phyloP scores from a whole-genome alignment of 2,888 invertebrate species.

The Nebria salina region DNA sequence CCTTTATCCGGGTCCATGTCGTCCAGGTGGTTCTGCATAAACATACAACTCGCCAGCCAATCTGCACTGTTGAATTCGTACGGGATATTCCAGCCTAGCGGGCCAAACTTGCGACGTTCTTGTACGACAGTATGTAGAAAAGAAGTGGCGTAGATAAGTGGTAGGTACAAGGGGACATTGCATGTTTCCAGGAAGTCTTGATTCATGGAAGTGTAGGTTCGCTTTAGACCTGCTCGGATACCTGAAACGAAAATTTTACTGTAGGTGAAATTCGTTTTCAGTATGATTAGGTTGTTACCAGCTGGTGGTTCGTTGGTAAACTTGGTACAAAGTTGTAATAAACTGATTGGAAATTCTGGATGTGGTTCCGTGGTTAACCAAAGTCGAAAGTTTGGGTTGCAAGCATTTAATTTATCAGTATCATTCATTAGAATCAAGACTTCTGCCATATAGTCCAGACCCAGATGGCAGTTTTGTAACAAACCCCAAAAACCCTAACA shows the following conservation, averaged over 20 bases:
- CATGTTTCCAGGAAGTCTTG: conserved; percentile 88
- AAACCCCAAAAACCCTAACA: conserved; percentile 82
- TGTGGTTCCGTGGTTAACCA: conserved; percentile 92
- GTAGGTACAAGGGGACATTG: conserved; percentile 80
- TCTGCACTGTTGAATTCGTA: conserved; percentile 92
- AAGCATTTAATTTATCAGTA: conserved; percentile 66
- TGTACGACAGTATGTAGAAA: conserved; percentile 89
- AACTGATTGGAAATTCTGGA: conserved; percentile 79
- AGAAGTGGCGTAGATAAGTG: conserved; percentile 83
- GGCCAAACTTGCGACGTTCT: conserved; percentile 86
- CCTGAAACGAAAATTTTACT: conserved; percentile 62
- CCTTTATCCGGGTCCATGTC: conserved; percentile 78
- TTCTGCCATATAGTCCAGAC: conserved; percentile 85
- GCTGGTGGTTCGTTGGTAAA: conserved; percentile 91
- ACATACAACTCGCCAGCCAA: conserved; percentile 86
- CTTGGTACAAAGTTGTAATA: conserved; percentile 86
- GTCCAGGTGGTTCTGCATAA: conserved; percentile 87
- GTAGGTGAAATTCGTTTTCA: neutral
- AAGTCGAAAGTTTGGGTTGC: conserved; percentile 73
- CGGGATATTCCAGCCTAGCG: conserved; percentile 92
- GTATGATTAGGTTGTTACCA: conserved; percentile 62
- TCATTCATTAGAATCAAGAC: conserved; percentile 72
- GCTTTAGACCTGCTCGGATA: conserved; percentile 81
- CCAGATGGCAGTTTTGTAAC: conserved; percentile 89
- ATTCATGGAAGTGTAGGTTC: conserved; percentile 84